These are phyloP conservation scores for Cyanoliseus patagonus DNA, from an alignment of 2,113 vertebrate genomes.

Conservation along the genomic window DNA sequence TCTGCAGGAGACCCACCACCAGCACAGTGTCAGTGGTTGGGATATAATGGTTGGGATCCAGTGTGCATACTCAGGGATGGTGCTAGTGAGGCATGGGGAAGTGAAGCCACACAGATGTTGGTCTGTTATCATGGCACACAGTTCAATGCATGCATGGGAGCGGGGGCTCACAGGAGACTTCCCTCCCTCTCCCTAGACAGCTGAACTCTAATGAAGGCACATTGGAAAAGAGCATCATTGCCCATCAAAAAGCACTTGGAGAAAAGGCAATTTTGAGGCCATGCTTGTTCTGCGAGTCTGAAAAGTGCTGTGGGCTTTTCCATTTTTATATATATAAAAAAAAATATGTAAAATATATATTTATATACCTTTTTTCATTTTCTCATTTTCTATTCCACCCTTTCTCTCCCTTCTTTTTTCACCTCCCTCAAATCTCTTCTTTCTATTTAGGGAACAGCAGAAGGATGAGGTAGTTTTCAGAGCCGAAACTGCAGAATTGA, in stretches of 20 bases:
- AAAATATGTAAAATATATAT: too few relatives aligned
- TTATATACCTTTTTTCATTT: not conserved
- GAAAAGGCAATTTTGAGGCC: not conserved
- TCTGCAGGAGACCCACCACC: not conserved
- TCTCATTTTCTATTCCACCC: not conserved
- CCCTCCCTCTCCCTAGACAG: not conserved
- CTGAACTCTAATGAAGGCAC: not conserved
- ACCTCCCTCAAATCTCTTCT: not conserved
- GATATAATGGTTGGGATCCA: not conserved
- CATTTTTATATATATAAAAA: not conserved
- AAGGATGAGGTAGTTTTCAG: not conserved
- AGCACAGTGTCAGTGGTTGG: not conserved
- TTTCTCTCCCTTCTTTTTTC: not conserved
- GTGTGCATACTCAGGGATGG: not conserved
- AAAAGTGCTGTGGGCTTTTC: not conserved
- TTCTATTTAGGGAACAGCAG: not conserved
- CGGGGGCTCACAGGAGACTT: not conserved
- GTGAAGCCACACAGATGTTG: not conserved
- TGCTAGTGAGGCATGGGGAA: not conserved
- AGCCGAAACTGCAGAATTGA: not conserved
- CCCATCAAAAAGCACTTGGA: not conserved
- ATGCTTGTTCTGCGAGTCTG: not conserved
- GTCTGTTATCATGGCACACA: rapidly evolving
- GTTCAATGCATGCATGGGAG: not conserved
- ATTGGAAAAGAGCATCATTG: not conserved